phyloP scores from a whole-genome alignment of 2,113 vertebrate species.

The Oriolus oriolus region DNA sequence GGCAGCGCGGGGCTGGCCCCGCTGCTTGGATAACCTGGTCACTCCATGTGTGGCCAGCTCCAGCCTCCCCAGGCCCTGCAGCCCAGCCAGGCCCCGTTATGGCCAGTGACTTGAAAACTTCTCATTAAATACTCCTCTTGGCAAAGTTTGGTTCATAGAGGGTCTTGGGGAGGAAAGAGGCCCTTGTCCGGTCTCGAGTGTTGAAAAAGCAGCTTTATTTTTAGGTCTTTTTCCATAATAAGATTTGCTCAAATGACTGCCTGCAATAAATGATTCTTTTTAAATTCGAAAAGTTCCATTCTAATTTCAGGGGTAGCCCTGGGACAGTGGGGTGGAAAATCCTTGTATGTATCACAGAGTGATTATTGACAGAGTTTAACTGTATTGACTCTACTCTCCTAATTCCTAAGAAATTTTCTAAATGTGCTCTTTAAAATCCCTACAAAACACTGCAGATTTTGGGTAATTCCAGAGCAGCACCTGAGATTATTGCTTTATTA shows the following conservation, averaged over 20 bases:
- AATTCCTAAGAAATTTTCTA: slow-evolving; percentile 43
- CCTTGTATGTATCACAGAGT: background rate
- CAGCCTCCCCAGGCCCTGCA: background rate
- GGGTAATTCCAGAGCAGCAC: background rate
- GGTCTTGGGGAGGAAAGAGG: background rate
- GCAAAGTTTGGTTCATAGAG: background rate
- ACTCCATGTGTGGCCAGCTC: background rate
- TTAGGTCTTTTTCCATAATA: background rate
- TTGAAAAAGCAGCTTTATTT: slow-evolving; percentile 1
- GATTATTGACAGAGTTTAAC: slow-evolving; percentile 54
- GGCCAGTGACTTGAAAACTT: background rate
- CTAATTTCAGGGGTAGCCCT: slow-evolving; percentile 10
- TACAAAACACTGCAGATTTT: background rate
- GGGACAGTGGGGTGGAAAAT: background rate
- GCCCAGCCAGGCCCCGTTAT: background rate
- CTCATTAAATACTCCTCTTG: slow-evolving; percentile 22
- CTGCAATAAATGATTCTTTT: background rate
- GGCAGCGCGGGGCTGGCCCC: background rate
- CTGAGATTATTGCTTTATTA: slow-evolving; percentile 15
- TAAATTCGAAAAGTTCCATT: slow-evolving; percentile 16
- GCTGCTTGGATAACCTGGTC: background rate
- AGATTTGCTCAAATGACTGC: slow-evolving; percentile 20
- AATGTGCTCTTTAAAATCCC: slow-evolving; percentile 20
- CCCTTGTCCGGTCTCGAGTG: background rate
- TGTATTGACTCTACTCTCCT: slow-evolving; percentile 40